Conservation (phyloP, 2,113 vertebrate species). For the Sturnira hondurensis region DNA sequence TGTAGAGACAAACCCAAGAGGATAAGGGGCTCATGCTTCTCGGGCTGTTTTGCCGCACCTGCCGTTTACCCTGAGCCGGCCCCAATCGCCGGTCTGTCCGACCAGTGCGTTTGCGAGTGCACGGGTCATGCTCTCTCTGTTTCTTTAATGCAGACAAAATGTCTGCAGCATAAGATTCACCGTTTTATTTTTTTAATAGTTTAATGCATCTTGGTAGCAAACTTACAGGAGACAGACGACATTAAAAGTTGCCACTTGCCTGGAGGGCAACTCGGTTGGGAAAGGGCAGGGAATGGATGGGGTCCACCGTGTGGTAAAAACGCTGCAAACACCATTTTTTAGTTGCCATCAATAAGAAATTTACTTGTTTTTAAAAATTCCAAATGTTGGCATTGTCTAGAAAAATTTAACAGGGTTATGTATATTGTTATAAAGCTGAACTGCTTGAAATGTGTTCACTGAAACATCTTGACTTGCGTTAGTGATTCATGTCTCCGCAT, state of each 20-base stretch:
- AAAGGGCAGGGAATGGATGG: slow-evolving; percentile 87
- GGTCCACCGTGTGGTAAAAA: slow-evolving; percentile 86
- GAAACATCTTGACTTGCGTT: slow-evolving; percentile 78
- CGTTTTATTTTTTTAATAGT: slow-evolving; percentile 58
- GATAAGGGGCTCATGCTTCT: too few relatives aligned
- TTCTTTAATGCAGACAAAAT: too few relatives aligned
- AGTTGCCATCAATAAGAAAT: slow-evolving; percentile 87
- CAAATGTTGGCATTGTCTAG: slow-evolving; percentile 88
- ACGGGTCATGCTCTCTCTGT: too few relatives aligned
- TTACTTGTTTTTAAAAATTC: slow-evolving; percentile 86
- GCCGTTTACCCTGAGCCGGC: too few relatives aligned
- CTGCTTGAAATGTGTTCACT: slow-evolving; percentile 77
- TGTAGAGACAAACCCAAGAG: too few relatives aligned
- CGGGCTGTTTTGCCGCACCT: too few relatives aligned
- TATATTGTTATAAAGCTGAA: slow-evolving; percentile 86
- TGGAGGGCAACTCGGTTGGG: slow-evolving; percentile 87
- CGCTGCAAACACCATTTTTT: slow-evolving; percentile 87
- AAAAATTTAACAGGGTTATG: slow-evolving; percentile 86
- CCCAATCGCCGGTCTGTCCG: too few relatives aligned
- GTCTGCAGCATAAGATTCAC: too few relatives aligned
- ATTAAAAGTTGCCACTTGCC: slow-evolving; percentile 89
- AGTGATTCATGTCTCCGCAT: slow-evolving; percentile 73
- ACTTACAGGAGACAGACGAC: slow-evolving; percentile 90
- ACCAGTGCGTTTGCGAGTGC: too few relatives aligned
- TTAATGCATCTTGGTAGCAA: slow-evolving; percentile 92